Base-by-base conservation (phyloP, 2,113 vertebrate species). In the Ceyx melanurus region DNA sequence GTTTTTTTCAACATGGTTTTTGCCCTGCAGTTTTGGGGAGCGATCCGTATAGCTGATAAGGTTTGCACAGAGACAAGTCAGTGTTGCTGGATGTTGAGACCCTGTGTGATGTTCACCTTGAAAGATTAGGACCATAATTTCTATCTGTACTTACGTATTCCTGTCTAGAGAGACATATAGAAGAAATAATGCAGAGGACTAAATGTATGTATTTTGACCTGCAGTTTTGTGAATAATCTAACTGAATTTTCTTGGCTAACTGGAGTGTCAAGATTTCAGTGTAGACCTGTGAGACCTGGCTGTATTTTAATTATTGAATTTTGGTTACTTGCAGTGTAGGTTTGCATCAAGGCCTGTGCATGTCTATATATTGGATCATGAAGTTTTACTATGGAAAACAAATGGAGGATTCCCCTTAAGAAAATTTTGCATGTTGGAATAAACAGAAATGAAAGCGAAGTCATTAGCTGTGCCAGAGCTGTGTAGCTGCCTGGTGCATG, bases 81-180 rank as follows among this genome's bases (percentile, higher is more conserved):
- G 33, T 50, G 8, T 40, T 31, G 67, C 20, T 23, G 54, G 22
- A 18, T 50, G 62, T 56, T 45, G 54, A 88, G 42, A 65, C 16
- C 48, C n/a, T 6, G 22, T 10, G 35, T 35, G 54, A 15, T 87
- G 56, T 68, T 95, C 89, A 73, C 67, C 85, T 92, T 92, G 89
- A 91, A 65, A 28, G 46, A 88, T 43, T 21, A 50, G 71, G 13
- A 3, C 42, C 25, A 0, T 42, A 5, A 35, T 72, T 93, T 84
- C 26, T 79, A 14, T 21, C 40, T 61, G 58, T 68, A 43, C 37
- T 54, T 74, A 7, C 0, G 1, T 70, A 12, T 28, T 31, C 4
- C 21, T 62, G 43, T 14, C 3, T 8, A 68, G 48, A 11, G 26
- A 66, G 25, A 16, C 13, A 33, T 28, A 4, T 0, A 9, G 66